Conservation (phyloP, 2,888 invertebrate species). For the Arenicola marina region DNA sequence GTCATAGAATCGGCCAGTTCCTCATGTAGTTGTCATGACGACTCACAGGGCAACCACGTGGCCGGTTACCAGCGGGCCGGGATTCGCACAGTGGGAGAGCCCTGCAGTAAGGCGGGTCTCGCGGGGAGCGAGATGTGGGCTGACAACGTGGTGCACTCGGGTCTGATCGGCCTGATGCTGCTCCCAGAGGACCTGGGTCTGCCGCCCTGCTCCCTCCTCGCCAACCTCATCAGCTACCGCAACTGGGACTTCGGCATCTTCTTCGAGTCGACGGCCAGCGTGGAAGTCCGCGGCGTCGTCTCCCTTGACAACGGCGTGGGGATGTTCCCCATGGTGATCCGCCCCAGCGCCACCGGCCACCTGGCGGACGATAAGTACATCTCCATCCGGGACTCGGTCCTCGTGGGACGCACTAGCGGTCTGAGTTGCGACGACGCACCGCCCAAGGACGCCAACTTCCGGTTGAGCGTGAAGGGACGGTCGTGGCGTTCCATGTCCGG, state of each 20-base stretch:
- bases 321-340: conserved; percentile 41
- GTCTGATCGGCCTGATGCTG: conserved; percentile 36
- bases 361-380: conserved; percentile 11
- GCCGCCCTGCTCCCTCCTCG: conserved; percentile 10
- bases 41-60: conserved; percentile 42
- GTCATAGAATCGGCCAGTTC: too few species aligned
- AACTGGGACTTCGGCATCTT: conserved; percentile 49
- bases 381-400: conserved; percentile 29
- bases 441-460: conserved; percentile 13
- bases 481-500: conserved; percentile 8
- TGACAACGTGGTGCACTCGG: conserved; percentile 40
- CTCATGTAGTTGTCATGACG: too few species aligned
- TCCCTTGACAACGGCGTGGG: conserved; percentile 47
- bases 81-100: conserved; percentile 19
- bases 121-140: conserved; percentile 15
- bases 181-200: conserved; percentile 30
- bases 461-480: conserved; percentile 7
- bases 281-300: conserved; percentile 33
- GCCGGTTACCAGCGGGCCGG: conserved; percentile 46
- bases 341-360: conserved; percentile 31
- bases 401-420: conserved; percentile 43
- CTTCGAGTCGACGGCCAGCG: conserved; percentile 18
- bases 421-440: conserved; percentile 39
- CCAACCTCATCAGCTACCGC: conserved; percentile 43
- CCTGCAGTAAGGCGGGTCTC: conserved; percentile 3